Base-by-base conservation (phyloP, 64 coral and sea anemone genomes). In the Catalaphyllia jardinei region DNA sequence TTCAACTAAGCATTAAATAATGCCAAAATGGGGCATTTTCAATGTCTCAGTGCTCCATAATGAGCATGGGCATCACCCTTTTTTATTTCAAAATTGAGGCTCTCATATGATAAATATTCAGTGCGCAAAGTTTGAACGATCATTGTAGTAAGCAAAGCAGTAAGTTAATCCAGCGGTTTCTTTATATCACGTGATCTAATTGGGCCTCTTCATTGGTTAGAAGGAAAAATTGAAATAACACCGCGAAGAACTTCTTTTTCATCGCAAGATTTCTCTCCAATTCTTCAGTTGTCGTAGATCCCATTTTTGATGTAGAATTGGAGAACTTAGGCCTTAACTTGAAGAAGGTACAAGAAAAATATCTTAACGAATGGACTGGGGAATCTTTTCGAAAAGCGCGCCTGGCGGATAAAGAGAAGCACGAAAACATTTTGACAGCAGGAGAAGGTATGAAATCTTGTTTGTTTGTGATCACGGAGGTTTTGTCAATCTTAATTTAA, bases 291-390 rank as follows among this genome's bases (percentile, higher is more conserved):
- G n/a, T n/a, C n/a, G n/a, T n/a, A n/a, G n/a, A n/a, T n/a, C n/a
- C n/a, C n/a, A n/a, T n/a, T n/a, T n/a, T n/a, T n/a, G n/a, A n/a
- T n/a, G n/a, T n/a, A n/a, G 90, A 92, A 42, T 39, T 92, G 31
- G 24, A 54, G 10, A 92, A 80, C n/a, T 77, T 92, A 13, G 60
- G 15, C 29, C 27, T 29, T 4, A 92, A 75, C 42, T 67, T 92
- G 29, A 86, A 92, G 71, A 84, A 87, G 65, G 84, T 86, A 7
- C 74, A 87, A 71, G 90, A 87, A 24, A 92, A 92, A 60, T 92
- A 79, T 59, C 62, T 79, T 12, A 75, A 78, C 35, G 73, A 87
- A 13, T 87, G 82, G 90, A 87, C 76, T 55, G 81, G 81, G 63
- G 83, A 86, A 52, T 30, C 57, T 3, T 86, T 92, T 19, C 71